Conservation (phyloP, 2,888 invertebrate species). For the Cephus runcator region DNA sequence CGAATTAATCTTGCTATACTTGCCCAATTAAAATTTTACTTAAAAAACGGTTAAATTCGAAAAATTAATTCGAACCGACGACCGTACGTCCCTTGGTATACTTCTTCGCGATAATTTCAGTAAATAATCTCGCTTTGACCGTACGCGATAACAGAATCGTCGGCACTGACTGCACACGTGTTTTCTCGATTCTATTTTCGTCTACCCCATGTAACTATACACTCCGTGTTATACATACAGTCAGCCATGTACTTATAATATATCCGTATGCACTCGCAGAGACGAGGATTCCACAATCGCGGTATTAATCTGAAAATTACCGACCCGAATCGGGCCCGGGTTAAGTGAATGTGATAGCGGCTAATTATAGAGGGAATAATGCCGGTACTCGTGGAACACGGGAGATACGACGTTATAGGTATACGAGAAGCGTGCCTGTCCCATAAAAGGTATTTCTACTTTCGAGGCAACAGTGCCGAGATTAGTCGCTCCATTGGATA, state of each 20-base stretch:
- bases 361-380: conserved; percentile 25
- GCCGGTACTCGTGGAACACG: background rate
- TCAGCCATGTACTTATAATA: background rate
- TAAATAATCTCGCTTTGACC: too few relatives aligned
- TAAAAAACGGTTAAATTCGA: too few relatives aligned
- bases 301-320: conserved; percentile 28
- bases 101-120: conserved; percentile 2
- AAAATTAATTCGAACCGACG: background rate
- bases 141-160: too few relatives aligned
- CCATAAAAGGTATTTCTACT: too few relatives aligned
- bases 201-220: too few relatives aligned
- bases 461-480: too few relatives aligned
- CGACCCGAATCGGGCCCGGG: conserved; percentile 31
- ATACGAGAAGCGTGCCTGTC: background rate
- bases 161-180: background rate
- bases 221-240: too few relatives aligned
- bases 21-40: too few relatives aligned
- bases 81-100: conserved; percentile 5
- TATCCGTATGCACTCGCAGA: conserved; percentile 5
- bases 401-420: background rate
- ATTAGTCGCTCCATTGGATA: too few relatives aligned
- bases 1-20: too few relatives aligned
- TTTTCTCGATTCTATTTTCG: background rate
- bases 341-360: conserved; percentile 33
- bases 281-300: conserved; percentile 5